These are phyloP conservation scores for Melangyna quadrimaculata DNA, from an alignment of 2,888 invertebrate species.

Conservation along the genomic window DNA sequence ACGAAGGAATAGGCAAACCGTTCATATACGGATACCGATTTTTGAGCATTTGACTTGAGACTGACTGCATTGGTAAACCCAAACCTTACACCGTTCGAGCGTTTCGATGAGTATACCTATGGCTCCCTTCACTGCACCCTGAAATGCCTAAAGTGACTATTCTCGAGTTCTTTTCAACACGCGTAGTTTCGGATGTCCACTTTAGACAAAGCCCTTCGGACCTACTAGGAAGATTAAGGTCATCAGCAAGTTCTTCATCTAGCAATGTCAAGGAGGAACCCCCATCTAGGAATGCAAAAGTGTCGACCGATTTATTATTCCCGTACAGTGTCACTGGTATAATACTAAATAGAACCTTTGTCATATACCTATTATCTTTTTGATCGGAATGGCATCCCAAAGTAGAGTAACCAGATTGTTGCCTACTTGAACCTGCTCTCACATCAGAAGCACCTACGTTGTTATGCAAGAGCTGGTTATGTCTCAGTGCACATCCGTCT, in stretches of 20 bases:
- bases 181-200: neutral
- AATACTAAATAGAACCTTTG: neutral
- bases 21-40: slow-evolving; percentile 11
- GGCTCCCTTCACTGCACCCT: neutral
- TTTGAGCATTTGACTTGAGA: slow-evolving; percentile 6
- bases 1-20: neutral
- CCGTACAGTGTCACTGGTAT: neutral
- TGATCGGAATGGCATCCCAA: neutral
- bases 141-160: neutral
- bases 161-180: neutral
- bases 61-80: neutral
- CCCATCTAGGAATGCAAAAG: slow-evolving; percentile 2
- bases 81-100: neutral
- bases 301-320: neutral
- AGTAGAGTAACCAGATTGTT: neutral
- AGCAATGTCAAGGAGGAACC: slow-evolving; percentile 5
- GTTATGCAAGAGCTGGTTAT: neutral
- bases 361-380: neutral
- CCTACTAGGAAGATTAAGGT: neutral
- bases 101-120: neutral
- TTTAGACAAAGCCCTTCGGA: neutral
- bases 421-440: neutral
- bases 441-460: neutral
- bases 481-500: neutral
- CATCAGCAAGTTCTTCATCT: neutral